Percentiles rank a stretch among this genome's conserved stretches.
Evolutionary conservation across 2,113 vertebrate genomes (phyloP).

Genomic region (Ardeotis arabs): DNA sequence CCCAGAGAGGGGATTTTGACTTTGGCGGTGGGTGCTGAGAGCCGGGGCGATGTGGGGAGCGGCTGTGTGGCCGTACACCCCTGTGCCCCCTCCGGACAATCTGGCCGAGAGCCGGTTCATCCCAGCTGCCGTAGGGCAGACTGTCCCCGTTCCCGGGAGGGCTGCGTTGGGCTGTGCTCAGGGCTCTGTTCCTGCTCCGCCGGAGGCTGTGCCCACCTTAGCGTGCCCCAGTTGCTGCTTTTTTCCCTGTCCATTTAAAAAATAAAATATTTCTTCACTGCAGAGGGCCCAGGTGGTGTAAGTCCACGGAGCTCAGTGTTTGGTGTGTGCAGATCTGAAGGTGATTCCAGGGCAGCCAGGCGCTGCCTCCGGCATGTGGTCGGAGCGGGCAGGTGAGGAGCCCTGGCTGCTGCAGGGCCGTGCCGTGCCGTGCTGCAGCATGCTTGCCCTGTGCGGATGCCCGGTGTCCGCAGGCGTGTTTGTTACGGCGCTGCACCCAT

Average conservation of each 20-base stretch:
- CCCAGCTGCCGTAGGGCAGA: neutral
- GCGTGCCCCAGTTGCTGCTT: neutral
- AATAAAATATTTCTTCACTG: neutral
- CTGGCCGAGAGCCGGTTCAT: rapidly evolving
- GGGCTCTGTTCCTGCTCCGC: neutral
- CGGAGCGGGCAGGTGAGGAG: neutral
- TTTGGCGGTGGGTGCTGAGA: neutral
- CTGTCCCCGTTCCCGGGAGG: neutral
- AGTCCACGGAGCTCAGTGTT: neutral
- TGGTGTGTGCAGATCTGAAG: too few species aligned
- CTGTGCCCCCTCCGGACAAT: rapidly evolving
- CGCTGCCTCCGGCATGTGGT: neutral
- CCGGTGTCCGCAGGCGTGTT: rapidly evolving
- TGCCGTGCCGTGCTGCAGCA: neutral
- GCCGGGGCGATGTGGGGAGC: rapidly evolving
- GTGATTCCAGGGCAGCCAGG: neutral
- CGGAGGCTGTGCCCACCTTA: neutral
- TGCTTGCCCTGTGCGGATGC: rapidly evolving
- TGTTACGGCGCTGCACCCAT: rapidly evolving
- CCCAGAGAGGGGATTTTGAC: neutral
- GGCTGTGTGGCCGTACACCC: rapidly evolving
- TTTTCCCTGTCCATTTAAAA: neutral
- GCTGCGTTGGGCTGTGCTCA: neutral
- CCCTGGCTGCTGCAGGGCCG: neutral
- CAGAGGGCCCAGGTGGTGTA: neutral